These are phyloP conservation scores for Sturnira hondurensis DNA, from an alignment of 2,113 vertebrate genomes.

Conservation along the genomic window DNA sequence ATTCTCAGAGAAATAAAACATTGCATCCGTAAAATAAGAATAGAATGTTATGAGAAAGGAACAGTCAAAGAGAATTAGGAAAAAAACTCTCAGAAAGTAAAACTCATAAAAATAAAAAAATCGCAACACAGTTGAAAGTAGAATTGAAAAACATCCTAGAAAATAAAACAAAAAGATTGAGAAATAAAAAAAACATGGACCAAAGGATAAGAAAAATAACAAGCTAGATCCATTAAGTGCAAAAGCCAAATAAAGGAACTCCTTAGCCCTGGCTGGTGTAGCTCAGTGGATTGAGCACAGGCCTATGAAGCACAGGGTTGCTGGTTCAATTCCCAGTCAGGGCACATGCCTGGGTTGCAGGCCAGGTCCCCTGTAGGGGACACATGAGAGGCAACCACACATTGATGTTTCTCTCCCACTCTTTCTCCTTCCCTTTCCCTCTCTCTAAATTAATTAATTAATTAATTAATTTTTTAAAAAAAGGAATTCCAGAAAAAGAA, in stretches of 20 bases:
- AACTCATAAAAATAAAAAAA: background rate
- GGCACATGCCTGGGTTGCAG: no score
- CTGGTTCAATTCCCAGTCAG: no score
- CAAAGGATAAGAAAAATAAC: background rate
- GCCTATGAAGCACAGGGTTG: no score
- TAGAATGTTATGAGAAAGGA: background rate
- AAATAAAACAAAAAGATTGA: background rate
- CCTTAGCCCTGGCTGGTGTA: no score
- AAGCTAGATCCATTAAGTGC: background rate
- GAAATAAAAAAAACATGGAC: background rate
- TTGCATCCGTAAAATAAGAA: background rate
- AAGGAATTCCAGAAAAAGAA: background rate
- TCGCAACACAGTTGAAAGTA: background rate
- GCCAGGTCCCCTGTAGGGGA: no score
- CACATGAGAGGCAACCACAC: no score
- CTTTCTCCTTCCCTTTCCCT: no score
- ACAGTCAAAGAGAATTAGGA: background rate
- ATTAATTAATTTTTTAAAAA: no score
- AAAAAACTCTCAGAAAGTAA: background rate
- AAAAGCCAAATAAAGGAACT: background rate
- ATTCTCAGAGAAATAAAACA: constrained; percentile 3
- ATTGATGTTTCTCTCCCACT: no score
- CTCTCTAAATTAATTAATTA: no score
- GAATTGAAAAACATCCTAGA: background rate
- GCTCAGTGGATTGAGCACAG: no score